These are phyloP conservation scores for Saccopteryx leptura DNA, from an alignment of 2,113 vertebrate species.

Conservation along the genomic window DNA sequence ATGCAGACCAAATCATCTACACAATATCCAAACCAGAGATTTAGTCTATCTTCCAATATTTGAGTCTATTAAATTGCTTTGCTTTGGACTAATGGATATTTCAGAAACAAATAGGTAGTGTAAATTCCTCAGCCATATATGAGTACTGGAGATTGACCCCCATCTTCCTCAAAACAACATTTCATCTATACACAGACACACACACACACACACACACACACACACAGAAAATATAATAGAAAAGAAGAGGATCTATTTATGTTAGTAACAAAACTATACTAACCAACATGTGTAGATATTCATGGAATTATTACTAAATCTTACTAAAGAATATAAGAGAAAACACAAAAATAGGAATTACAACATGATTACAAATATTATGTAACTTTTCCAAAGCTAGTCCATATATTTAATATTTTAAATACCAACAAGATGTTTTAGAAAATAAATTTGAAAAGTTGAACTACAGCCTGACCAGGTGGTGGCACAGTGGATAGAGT, in stretches of 20 bases:
- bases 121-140: not conserved
- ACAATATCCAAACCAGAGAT: not conserved
- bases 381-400: not conserved
- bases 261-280: not conserved
- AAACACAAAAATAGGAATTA: not conserved
- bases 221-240: not conserved
- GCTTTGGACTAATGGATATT: not conserved
- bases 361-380: not conserved
- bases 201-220: not conserved
- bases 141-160: not conserved
- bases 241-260: not conserved
- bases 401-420: not conserved
- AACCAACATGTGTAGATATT: not conserved
- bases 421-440: not conserved
- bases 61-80: not conserved
- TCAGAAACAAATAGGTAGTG: not conserved
- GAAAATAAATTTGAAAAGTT: not conserved
- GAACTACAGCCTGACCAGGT: not conserved
- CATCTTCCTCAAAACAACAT: not conserved
- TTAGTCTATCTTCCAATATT: not conserved
- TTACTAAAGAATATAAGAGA: not conserved
- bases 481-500: too few relatives aligned
- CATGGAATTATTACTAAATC: not conserved
- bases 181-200: not conserved
- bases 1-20: not conserved